phyloP scores from a whole-genome alignment of 2,113 vertebrate species.

The Cariama cristata region DNA sequence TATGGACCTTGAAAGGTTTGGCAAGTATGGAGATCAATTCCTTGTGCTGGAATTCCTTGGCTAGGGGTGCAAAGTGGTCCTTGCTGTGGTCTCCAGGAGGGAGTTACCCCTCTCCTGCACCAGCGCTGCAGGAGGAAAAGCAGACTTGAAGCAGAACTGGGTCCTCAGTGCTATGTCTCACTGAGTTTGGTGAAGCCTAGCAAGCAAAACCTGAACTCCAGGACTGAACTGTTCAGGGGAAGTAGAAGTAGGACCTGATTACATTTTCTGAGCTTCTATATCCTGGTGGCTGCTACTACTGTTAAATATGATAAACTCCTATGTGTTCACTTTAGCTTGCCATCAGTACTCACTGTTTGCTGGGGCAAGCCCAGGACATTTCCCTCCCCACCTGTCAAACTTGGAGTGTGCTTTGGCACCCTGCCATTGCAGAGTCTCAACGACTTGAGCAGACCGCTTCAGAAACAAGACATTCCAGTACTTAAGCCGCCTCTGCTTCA shows the following conservation, averaged over 20 bases:
- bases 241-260: neutral
- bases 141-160: neutral
- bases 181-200: neutral
- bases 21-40: neutral
- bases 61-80: neutral
- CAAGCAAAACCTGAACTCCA: neutral
- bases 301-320: slow-evolving; percentile 35
- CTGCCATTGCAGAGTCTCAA: slow-evolving; percentile 15
- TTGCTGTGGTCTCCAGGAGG: neutral
- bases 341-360: slow-evolving; percentile 31
- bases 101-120: neutral
- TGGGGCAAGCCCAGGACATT: slow-evolving; percentile 25
- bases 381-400: slow-evolving; percentile 60
- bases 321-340: slow-evolving; percentile 11
- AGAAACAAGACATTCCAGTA: slow-evolving; percentile 57
- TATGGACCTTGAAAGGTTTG: neutral
- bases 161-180: neutral
- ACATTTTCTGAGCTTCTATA: slow-evolving; percentile 25
- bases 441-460: slow-evolving; percentile 35
- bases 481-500: slow-evolving; percentile 33
- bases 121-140: neutral
- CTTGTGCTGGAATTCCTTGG: slow-evolving; percentile 10
- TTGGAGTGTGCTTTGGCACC: slow-evolving; percentile 60
- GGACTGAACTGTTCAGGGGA: neutral
- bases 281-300: slow-evolving; percentile 42